A percentile compares a stretch with the other conserved stretches of the same genome.
phyloP scores from a whole-genome alignment of 2,888 invertebrate genomes.

The Philhelius pedissequus region DNA sequence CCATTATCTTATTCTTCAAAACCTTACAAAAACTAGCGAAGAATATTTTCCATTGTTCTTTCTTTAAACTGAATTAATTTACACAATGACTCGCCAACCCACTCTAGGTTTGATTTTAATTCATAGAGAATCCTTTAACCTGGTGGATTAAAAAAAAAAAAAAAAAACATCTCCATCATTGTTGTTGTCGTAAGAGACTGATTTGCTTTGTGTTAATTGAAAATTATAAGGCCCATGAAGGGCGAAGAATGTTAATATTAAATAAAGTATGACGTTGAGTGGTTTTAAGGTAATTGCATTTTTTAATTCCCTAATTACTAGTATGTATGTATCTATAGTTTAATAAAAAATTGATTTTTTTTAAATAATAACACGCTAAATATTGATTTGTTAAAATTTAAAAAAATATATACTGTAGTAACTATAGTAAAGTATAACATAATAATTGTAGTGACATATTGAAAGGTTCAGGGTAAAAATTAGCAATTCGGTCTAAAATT shows the following conservation, averaged over 20 bases:
- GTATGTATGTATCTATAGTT: no score
- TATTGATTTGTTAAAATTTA: no score
- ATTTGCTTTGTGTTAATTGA: slow-evolving; percentile 55
- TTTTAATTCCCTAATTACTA: neutral
- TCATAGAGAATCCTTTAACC: neutral
- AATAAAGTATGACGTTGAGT: neutral
- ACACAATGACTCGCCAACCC: neutral
- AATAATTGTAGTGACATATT: no score
- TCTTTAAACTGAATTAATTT: neutral
- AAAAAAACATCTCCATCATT: neutral
- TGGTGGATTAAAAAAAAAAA: neutral
- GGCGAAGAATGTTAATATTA: slow-evolving; percentile 5
- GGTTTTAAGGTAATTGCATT: neutral
- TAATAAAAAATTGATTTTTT: neutral
- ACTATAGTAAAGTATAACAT: no score
- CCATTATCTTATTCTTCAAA: neutral
- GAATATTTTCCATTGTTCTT: neutral
- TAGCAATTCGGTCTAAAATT: no score
- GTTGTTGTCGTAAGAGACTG: neutral
- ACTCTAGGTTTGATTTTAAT: neutral
- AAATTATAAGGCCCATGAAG: slow-evolving; percentile 32
- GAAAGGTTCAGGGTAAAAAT: no score
- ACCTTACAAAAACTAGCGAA: neutral
- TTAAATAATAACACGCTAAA: neutral
- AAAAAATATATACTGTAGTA: no score